Percentiles rank a stretch among this genome's conserved stretches.
Conservation (phyloP, 2,888 invertebrate species). For the Drosophila affinis region DNA sequence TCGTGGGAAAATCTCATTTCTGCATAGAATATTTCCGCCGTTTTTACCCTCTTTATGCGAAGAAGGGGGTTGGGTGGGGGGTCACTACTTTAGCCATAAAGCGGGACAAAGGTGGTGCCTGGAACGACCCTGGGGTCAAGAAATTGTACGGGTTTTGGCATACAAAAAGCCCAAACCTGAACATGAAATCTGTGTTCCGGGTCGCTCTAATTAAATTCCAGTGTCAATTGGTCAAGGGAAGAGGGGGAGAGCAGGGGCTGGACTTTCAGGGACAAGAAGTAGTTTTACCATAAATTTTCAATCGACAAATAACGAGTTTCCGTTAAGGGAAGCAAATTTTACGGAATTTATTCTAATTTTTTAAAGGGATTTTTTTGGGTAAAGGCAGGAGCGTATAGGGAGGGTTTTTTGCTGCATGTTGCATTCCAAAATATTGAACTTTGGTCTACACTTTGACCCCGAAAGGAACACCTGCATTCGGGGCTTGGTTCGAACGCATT, state of each 20-base stretch:
- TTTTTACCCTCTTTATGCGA: slow-evolving; percentile 27
- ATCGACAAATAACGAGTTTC: slow-evolving; percentile 29
- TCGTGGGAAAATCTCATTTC: slow-evolving; percentile 74
- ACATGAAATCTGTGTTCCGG: slow-evolving; percentile 54
- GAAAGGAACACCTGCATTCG: slow-evolving; percentile 36
- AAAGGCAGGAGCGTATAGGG: background rate
- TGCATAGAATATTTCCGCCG: slow-evolving; percentile 53
- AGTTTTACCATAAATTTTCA: slow-evolving; percentile 2
- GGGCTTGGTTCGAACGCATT: slow-evolving; percentile 46
- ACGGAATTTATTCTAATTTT: slow-evolving; percentile 40
- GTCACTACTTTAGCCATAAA: slow-evolving; percentile 58
- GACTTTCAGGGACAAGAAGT: slow-evolving; percentile 38
- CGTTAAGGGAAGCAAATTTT: slow-evolving; percentile 28
- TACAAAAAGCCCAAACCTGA: slow-evolving; percentile 56
- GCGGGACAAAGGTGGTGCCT: slow-evolving; percentile 73
- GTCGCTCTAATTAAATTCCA: slow-evolving; percentile 79
- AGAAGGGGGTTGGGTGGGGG: slow-evolving; percentile 8
- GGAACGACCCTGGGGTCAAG: slow-evolving; percentile 66
- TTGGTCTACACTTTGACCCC: slow-evolving; percentile 37
- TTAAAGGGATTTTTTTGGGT: slow-evolving; percentile 32
- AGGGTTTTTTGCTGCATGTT: background rate
- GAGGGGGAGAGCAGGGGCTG: slow-evolving; percentile 2
- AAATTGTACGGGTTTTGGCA: slow-evolving; percentile 53
- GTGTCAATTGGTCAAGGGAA: slow-evolving; percentile 71
- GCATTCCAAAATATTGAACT: slow-evolving; percentile 18